phyloP scores from a whole-genome alignment of 2,888 invertebrate species.

The Oegoconia quadripuncta region DNA sequence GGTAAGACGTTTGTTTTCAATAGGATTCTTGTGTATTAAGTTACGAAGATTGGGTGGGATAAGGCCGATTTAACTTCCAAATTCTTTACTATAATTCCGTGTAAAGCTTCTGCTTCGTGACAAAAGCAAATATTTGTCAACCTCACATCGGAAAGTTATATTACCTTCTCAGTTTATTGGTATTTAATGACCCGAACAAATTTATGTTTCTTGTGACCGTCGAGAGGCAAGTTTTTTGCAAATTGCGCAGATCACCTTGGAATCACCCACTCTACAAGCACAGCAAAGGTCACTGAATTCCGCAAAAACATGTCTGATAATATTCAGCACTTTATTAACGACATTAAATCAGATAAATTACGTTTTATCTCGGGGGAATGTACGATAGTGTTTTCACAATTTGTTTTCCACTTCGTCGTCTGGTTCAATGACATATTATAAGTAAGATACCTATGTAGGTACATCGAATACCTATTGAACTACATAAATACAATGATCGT shows the following conservation, averaged over 20 bases:
- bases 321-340: constrained; percentile 24
- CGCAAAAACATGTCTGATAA: constrained; percentile 31
- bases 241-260: constrained; percentile 51
- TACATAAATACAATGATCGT: no score
- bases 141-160: not conserved
- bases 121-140: not conserved
- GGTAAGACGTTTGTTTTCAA: no score
- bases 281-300: constrained; percentile 51
- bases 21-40: no score
- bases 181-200: constrained; percentile 46
- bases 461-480: not conserved
- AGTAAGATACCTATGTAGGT: not conserved
- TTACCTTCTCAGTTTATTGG: constrained; percentile 57
- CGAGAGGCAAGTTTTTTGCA: constrained; percentile 52
- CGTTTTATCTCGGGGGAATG: constrained; percentile 38
- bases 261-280: constrained; percentile 36
- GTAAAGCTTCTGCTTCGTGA: no score
- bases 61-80: no score
- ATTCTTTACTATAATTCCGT: no score
- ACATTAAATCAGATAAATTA: constrained; percentile 35
- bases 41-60: no score
- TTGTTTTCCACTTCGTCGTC: constrained; percentile 1
- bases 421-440: constrained; percentile 2
- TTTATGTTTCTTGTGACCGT: constrained; percentile 30
- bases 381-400: constrained; percentile 44